Conservation (phyloP, 35 echinoderm and acorn worm genomes). For the Ptychodera flava region DNA sequence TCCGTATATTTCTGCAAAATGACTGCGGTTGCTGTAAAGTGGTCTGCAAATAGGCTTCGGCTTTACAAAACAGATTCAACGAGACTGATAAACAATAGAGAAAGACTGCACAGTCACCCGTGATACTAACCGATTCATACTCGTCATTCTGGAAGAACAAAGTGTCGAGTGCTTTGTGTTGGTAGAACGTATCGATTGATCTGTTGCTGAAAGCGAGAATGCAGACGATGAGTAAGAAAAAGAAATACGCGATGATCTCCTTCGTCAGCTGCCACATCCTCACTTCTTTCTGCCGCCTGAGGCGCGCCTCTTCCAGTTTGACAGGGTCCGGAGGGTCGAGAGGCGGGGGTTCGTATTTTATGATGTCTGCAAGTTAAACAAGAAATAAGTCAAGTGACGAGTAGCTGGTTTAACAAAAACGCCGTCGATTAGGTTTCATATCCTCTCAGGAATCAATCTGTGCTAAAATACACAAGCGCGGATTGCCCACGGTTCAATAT, state of each 20-base stretch:
- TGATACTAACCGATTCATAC: background rate
- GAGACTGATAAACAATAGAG: too few relatives aligned
- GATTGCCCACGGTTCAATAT: too few relatives aligned
- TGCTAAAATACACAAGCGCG: too few relatives aligned
- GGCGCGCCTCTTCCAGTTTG: background rate
- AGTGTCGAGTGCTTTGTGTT: background rate
- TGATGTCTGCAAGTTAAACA: background rate
- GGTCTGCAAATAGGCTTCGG: too few relatives aligned
- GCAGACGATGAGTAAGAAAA: background rate
- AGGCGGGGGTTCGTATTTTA: background rate
- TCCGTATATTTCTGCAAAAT: too few relatives aligned
- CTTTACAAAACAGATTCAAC: too few relatives aligned
- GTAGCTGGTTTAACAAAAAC: too few relatives aligned
- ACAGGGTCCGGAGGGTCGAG: background rate
- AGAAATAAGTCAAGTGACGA: too few relatives aligned
- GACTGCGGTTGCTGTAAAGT: too few relatives aligned
- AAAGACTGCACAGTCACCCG: too few relatives aligned
- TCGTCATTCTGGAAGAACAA: background rate
- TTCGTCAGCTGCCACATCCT: background rate
- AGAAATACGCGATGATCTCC: background rate
- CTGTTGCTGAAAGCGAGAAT: background rate
- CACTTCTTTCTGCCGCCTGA: background rate
- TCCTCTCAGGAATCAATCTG: too few relatives aligned
- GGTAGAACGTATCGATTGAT: background rate
- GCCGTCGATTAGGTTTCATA: too few relatives aligned